Conservation (phyloP, 2,113 vertebrate genomes). For the Cryptoleucopteryx plumbea region DNA sequence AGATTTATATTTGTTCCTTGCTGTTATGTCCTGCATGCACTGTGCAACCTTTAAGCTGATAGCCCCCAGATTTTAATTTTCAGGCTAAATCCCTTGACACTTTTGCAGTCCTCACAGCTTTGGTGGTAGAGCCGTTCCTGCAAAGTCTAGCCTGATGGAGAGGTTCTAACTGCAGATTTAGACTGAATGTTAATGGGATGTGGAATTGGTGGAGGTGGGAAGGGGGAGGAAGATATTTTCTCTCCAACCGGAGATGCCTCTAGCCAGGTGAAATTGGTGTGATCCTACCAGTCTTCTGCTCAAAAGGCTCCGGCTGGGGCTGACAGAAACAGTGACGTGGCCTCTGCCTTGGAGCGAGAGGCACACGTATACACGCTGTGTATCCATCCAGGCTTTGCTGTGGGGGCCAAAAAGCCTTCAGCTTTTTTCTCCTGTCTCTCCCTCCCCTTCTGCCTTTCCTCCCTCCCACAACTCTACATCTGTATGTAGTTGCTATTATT, state of each 20-base stretch:
- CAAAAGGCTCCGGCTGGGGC: not conserved
- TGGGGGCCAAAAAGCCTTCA: not conserved
- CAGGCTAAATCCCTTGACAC: not conserved
- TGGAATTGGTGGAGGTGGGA: not conserved
- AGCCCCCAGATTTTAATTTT: not conserved
- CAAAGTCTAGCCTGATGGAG: not conserved
- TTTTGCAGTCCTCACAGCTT: not conserved
- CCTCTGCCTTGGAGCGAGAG: not conserved
- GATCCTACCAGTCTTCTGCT: not conserved
- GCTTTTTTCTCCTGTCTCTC: not conserved
- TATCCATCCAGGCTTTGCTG: not conserved
- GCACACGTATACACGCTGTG: fast-evolving
- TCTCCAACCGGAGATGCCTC: not conserved
- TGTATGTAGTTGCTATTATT: not conserved
- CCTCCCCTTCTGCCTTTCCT: not conserved
- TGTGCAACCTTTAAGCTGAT: not conserved
- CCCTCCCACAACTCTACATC: not conserved
- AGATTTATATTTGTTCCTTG: not conserved
- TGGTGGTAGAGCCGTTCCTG: not conserved
- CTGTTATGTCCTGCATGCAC: not conserved
- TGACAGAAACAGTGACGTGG: not conserved
- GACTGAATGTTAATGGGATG: not conserved
- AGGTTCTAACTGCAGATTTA: not conserved
- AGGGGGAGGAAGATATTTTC: not conserved
- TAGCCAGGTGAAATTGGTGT: not conserved